phyloP scores from a whole-genome alignment of 2,113 vertebrate genomes.

The Gobius niger region DNA sequence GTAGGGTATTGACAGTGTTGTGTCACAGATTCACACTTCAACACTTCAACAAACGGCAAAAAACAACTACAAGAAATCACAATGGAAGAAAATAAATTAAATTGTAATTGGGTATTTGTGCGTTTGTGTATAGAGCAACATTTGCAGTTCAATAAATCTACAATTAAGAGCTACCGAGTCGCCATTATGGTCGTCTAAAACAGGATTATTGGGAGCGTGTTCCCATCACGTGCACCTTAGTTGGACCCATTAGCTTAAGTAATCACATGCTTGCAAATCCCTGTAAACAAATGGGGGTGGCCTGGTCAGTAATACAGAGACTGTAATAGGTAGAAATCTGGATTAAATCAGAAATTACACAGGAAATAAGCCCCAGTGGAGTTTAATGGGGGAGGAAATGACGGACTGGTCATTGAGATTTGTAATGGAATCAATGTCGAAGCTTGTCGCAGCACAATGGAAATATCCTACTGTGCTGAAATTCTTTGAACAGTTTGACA shows the following conservation, averaged over 20 bases:
- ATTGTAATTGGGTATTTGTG: too few species aligned
- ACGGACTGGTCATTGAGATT: not conserved
- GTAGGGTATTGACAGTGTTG: too few species aligned
- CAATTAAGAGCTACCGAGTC: not conserved
- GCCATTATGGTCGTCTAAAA: not conserved
- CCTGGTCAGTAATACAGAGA: conserved; percentile 5
- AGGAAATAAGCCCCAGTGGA: not conserved
- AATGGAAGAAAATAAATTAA: too few species aligned
- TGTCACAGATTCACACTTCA: too few species aligned
- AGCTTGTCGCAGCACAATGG: not conserved
- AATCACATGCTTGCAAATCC: conserved; percentile 52
- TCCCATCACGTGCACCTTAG: conserved; percentile 34
- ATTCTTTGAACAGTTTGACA: conserved; percentile 4
- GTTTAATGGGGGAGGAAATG: not conserved
- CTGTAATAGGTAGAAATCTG: not conserved
- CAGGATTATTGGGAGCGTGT: conserved; percentile 43
- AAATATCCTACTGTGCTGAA: not conserved
- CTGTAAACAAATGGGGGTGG: not conserved
- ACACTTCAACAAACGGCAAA: too few species aligned
- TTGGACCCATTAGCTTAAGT: conserved; percentile 39
- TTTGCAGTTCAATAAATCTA: not conserved
- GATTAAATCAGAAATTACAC: conserved; percentile 23
- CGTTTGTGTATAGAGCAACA: too few species aligned
- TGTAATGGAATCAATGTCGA: not conserved
- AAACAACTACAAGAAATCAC: too few species aligned